A percentile compares a stretch with the other conserved stretches of the same genome.
These are phyloP conservation scores for Peromyscus aztecus DNA, from an alignment of 2,797 vertebrate genomes.

Conservation along the genomic window DNA sequence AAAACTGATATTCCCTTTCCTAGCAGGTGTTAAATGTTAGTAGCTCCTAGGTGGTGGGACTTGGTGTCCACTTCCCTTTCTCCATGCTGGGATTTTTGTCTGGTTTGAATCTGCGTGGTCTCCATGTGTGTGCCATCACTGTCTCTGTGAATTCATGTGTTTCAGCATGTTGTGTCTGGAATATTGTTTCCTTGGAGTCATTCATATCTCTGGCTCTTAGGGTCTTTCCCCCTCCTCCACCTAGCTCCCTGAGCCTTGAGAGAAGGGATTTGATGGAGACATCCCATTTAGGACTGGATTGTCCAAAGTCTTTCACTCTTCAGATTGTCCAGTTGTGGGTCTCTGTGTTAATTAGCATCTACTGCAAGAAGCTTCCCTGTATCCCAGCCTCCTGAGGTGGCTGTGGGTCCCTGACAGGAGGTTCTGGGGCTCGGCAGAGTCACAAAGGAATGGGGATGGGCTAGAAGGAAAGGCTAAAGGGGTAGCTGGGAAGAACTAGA, in stretches of 20 bases:
- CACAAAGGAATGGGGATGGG: not conserved
- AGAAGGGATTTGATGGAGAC: not conserved
- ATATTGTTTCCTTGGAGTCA: not conserved
- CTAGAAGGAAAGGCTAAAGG: not conserved
- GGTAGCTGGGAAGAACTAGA: not conserved
- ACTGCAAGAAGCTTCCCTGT: not conserved
- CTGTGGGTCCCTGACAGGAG: not conserved
- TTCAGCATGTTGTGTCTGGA: not conserved
- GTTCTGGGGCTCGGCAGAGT: not conserved
- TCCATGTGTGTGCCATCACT: not conserved
- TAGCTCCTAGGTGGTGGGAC: too few species aligned
- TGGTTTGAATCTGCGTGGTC: not conserved
- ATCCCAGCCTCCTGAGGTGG: not conserved
- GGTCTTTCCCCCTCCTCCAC: not conserved
- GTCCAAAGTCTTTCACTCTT: not conserved
- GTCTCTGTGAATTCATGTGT: not conserved
- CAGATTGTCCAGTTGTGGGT: not conserved
- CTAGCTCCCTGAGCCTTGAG: not conserved
- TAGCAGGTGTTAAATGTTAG: not conserved
- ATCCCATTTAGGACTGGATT: not conserved
- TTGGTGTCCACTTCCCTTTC: not conserved
- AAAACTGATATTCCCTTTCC: not conserved
- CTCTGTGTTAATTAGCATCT: not conserved
- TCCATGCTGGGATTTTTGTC: not conserved
- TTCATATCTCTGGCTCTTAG: not conserved